phyloP scores from a whole-genome alignment of 2,797 vertebrate genomes.

The Acridotheres tristis region DNA sequence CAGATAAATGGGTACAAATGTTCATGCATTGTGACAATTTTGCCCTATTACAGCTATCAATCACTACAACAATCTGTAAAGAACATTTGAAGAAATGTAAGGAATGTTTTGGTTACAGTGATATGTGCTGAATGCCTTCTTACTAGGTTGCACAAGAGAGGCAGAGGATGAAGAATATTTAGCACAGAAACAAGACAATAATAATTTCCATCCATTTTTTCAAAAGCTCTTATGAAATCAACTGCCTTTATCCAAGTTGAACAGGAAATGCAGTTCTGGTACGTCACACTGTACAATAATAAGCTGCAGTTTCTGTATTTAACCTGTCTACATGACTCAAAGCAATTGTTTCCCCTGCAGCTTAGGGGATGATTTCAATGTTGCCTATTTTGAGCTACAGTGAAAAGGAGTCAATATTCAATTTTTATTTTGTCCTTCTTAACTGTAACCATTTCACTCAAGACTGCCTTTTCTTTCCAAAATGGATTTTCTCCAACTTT shows the following conservation, averaged over 20 bases:
- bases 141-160: not conserved
- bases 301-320: constrained; percentile 29
- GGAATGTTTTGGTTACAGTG: not conserved
- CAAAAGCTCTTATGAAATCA: constrained; percentile 4
- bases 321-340: constrained; percentile 11
- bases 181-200: constrained; percentile 8
- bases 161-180: not conserved
- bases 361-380: not conserved
- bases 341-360: not conserved
- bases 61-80: not conserved
- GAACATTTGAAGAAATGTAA: not conserved
- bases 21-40: not conserved
- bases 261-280: constrained; percentile 14
- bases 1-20: not conserved
- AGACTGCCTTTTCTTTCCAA: not conserved
- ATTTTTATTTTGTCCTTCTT: not conserved
- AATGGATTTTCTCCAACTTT: not conserved
- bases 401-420: not conserved
- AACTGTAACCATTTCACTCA: not conserved
- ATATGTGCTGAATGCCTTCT: not conserved
- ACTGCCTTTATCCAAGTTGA: constrained; percentile 13
- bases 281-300: not conserved
- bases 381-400: not conserved
- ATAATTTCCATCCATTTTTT: constrained; percentile 17
- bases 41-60: not conserved